Evolutionary conservation across 1,140 invertebrate species (phyloP).

Genomic region (Piezodorus guildinii): DNA sequence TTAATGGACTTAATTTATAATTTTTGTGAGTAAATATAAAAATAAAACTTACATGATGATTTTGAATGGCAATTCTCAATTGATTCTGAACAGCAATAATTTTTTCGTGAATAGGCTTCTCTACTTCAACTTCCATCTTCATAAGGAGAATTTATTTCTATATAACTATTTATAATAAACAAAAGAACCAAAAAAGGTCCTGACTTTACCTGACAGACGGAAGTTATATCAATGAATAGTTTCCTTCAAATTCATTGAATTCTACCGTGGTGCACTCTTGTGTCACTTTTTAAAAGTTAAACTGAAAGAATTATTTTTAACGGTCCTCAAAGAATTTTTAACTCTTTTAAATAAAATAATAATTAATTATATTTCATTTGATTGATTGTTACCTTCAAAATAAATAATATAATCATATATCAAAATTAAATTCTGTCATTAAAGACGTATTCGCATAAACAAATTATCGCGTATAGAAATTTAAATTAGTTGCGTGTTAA

Average conservation of each 20-base stretch:
- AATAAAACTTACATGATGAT: conserved; percentile 15
- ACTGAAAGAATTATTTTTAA: too few relatives aligned
- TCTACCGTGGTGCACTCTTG: too few relatives aligned
- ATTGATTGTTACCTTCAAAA: too few relatives aligned
- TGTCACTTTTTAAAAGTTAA: too few relatives aligned
- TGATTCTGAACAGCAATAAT: conserved; percentile 18
- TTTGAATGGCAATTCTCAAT: conserved; percentile 20
- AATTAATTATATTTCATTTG: too few relatives aligned
- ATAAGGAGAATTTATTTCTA: neutral
- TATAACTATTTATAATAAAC: neutral
- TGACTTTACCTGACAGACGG: neutral
- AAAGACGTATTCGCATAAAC: too few relatives aligned
- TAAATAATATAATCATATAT: too few relatives aligned
- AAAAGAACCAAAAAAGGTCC: neutral
- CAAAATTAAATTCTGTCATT: too few relatives aligned
- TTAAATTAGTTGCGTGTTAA: too few relatives aligned
- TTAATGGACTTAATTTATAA: neutral
- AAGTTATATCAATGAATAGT: neutral
- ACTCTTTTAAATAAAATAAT: too few relatives aligned
- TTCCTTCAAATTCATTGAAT: neutral
- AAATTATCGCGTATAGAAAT: too few relatives aligned
- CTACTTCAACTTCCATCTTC: neutral
- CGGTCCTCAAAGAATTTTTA: too few relatives aligned
- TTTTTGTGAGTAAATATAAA: neutral
- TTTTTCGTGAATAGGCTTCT: conserved; percentile 3